phyloP scores from a whole-genome alignment of 92 coral and sea anemone genomes.

The Palythoa heliodiscus region DNA sequence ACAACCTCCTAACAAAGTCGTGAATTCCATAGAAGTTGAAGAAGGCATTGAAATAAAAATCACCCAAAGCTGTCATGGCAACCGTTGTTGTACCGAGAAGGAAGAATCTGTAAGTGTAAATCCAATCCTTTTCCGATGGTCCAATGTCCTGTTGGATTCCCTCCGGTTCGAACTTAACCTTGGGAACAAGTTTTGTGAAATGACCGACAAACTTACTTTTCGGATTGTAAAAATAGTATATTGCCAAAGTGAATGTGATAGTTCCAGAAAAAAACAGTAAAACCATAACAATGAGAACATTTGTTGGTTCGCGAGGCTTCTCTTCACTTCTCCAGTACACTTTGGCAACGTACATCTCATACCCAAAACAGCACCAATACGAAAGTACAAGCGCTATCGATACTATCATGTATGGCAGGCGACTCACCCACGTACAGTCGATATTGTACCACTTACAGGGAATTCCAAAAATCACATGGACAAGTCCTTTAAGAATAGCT shows the following conservation, averaged over 20 bases:
- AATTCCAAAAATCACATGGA: constrained; percentile 47
- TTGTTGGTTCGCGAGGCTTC: constrained; percentile 49
- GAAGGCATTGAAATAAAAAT: neutral
- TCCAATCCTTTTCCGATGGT: constrained; percentile 52
- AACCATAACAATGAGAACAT: constrained; percentile 48
- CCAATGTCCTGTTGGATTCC: constrained; percentile 50
- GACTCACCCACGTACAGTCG: neutral
- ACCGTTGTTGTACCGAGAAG: neutral
- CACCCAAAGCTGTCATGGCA: neutral
- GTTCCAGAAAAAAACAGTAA: constrained; percentile 50
- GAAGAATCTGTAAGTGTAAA: neutral
- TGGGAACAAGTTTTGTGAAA: constrained; percentile 52
- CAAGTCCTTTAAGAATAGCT: constrained; percentile 29
- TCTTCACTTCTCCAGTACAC: constrained; percentile 48
- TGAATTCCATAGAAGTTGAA: constrained; percentile 18
- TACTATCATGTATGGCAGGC: constrained; percentile 18
- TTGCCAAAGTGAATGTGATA: constrained; percentile 47
- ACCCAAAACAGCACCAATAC: constrained; percentile 50
- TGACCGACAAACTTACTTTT: constrained; percentile 46
- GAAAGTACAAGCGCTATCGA: constrained; percentile 24
- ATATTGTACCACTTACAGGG: constrained; percentile 44
- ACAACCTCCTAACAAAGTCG: neutral
- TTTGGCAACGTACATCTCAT: constrained; percentile 46
- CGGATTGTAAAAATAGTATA: constrained; percentile 53
- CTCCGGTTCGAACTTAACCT: constrained; percentile 49